Conservation (phyloP, 2,888 invertebrate genomes). For the Allolobophora icterica region DNA sequence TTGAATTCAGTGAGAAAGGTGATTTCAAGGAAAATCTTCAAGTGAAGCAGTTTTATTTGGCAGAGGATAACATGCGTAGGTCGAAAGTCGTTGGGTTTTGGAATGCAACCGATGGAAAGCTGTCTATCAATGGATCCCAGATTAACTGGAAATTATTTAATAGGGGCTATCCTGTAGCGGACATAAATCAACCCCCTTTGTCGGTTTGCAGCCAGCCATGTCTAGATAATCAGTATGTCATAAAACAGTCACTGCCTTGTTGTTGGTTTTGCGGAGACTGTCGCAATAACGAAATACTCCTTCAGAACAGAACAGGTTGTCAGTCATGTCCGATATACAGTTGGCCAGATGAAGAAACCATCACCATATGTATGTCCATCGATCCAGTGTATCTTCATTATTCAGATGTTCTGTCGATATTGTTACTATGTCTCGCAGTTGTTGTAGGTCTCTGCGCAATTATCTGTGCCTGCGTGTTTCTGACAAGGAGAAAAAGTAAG, state of each 20-base stretch:
- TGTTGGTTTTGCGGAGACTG: slow-evolving; percentile 47
- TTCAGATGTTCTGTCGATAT: not conserved
- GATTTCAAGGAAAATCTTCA: slow-evolving; percentile 52
- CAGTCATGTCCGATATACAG: slow-evolving; percentile 39
- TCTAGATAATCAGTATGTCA: not conserved
- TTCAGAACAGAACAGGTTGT: slow-evolving; percentile 42
- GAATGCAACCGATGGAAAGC: not conserved
- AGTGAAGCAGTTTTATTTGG: slow-evolving; percentile 50
- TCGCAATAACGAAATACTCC: slow-evolving; percentile 42
- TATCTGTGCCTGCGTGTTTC: not conserved
- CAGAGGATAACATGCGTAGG: not conserved
- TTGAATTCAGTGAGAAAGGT: slow-evolving; percentile 54
- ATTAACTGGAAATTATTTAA: not conserved
- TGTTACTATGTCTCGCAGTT: not conserved
- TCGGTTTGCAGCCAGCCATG: not conserved
- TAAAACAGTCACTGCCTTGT: slow-evolving; percentile 7
- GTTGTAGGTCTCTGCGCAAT: not conserved
- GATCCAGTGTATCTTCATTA: not conserved
- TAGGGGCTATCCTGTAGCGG: not conserved
- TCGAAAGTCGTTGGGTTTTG: slow-evolving; percentile 26
- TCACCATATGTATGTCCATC: not conserved
- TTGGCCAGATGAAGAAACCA: slow-evolving; percentile 41
- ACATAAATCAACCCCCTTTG: not conserved
- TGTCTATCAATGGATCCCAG: not conserved
- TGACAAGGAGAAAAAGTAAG: not conserved